Evolutionary conservation across 2,113 vertebrate species (phyloP), one percentile per base, ranked within the genome.

Genomic region (Phrynosoma platyrhinos): DNA sequence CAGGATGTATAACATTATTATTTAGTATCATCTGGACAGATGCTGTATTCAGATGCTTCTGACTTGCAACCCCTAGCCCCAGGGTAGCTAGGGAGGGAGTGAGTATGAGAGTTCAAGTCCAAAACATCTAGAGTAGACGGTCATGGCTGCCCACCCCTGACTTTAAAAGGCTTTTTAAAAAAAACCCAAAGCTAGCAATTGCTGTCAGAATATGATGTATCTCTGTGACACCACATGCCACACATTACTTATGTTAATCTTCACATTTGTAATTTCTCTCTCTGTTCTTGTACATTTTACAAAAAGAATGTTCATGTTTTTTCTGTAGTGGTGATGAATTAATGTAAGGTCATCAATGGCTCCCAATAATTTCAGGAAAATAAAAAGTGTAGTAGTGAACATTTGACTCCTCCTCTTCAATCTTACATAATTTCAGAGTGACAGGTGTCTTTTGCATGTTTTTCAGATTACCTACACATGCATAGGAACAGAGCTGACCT

Each of bases 351-450:
- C 6, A 47, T 16, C 23, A 27, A 58, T 47, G 69, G 23, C 10
- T 58, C 66, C 82, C 20, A 64, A 27, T 90, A 18, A 42, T 40
- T 42, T 40, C n/a, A 83, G 27, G 40, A 86, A 6, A n/a, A 72
- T 47, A 6, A 83, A 53, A 90, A 74, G 77, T 92, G 77, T 18
- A 64, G 77, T 18, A 64, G 30, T 89, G 47, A 80, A 0, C 74
- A n/a, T 82, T 52, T 58, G 55, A 8, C 9, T 79, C 20, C 0
- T 0, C 1, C 27, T 91, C 58, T 90, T 89, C 87, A 27, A 90
- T 80, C 79, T n/a, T 82, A 74, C 6, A 55, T 82, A 74, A 75
- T 87, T 82, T 64, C 27, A 62, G 84, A 68, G 52, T 14, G n/a
- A 66, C n/a, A 47, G 20, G 32, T 7, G 10, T 80, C 4, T 55